Conservation (phyloP, 1,140 invertebrate genomes). For the Ips nitidus region DNA sequence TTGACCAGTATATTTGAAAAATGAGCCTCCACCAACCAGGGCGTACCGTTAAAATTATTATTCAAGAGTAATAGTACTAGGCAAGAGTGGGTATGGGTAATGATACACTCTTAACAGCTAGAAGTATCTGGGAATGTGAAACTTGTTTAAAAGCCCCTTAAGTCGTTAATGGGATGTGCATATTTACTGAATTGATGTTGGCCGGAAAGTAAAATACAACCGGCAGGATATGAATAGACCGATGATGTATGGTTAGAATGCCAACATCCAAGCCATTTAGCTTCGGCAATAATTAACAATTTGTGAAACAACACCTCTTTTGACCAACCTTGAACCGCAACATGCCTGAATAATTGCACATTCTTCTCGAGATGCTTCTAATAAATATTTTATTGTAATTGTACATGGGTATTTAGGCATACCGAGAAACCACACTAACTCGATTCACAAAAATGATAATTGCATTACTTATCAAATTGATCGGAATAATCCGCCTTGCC, state of each 20-base stretch:
- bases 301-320: too few species aligned
- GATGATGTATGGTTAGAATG: background rate
- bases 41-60: conserved; percentile 12
- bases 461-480: conserved; percentile 5
- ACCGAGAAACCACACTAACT: background rate
- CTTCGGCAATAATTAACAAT: too few species aligned
- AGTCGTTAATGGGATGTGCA: conserved; percentile 10
- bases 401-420: background rate
- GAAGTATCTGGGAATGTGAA: conserved; percentile 10
- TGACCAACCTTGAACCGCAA: too few species aligned
- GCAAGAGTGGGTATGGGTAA: conserved; percentile 5
- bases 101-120: conserved; percentile 8
- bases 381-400: background rate
- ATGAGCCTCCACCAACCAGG: conserved; percentile 6
- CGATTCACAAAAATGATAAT: conserved; percentile 5
- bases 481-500: conserved; percentile 4
- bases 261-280: background rate
- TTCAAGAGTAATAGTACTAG: conserved; percentile 9
- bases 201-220: conserved; percentile 9
- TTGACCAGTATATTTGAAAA: background rate
- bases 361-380: too few species aligned
- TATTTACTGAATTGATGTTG: conserved; percentile 8
- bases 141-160: conserved; percentile 9
- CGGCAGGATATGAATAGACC: background rate
- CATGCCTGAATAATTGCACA: too few species aligned